A percentile compares a stretch with the other conserved stretches of the same genome.
phyloP scores from a whole-genome alignment of 2,797 vertebrate species.

The Lerista edwardsae region DNA sequence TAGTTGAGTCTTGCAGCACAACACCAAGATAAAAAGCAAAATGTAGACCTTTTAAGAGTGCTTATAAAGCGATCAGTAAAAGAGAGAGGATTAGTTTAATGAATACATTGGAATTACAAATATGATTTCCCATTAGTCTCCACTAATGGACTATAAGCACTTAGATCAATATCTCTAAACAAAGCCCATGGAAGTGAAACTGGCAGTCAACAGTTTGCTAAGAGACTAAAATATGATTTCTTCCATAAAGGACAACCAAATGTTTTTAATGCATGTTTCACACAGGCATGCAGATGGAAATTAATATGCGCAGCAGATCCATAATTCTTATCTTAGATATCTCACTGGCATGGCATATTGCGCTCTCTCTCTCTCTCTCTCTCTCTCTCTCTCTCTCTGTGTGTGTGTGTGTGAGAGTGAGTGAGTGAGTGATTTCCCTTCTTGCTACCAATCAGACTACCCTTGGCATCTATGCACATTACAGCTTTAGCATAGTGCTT shows the following conservation, averaged over 20 bases:
- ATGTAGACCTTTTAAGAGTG: neutral
- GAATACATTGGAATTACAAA: slow-evolving; percentile 16
- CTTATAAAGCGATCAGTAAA: neutral
- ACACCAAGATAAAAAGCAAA: neutral
- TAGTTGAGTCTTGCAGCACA: neutral
- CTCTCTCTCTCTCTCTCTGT: no score
- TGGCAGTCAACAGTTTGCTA: slow-evolving; percentile 2
- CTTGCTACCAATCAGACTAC: slow-evolving; percentile 16
- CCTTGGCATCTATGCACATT: no score
- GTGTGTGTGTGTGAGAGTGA: no score
- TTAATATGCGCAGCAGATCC: slow-evolving; percentile 64
- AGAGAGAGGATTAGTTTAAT: slow-evolving; percentile 22
- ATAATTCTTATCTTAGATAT: slow-evolving; percentile 60
- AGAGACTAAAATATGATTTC: slow-evolving; percentile 19
- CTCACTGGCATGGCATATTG: slow-evolving; percentile 51
- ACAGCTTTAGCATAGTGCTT: no score
- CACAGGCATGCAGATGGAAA: slow-evolving; percentile 59
- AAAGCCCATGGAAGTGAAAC: neutral
- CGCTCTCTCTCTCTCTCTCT: no score
- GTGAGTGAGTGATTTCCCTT: no score
- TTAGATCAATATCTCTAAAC: slow-evolving; percentile 19
- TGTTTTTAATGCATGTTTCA: slow-evolving; percentile 52
- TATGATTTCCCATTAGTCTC: slow-evolving; percentile 9
- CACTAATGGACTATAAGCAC: slow-evolving; percentile 15
- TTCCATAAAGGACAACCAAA: slow-evolving; percentile 60